Evolutionary conservation across 1,140 invertebrate genomes (phyloP), one percentile per base, ranked within the genome.

Genomic region (Drosophila sucinea): DNA sequence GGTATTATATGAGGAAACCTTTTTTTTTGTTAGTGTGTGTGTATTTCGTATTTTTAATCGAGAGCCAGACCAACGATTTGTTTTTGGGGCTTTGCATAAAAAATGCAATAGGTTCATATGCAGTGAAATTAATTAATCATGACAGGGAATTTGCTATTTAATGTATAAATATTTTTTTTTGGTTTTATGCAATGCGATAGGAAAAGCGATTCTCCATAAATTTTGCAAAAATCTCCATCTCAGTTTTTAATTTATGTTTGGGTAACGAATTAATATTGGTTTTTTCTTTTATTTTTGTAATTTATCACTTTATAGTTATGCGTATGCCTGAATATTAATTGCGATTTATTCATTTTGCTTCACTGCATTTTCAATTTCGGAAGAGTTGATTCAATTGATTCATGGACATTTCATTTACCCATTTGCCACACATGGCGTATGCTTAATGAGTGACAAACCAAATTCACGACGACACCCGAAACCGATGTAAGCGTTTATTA

Each of bases 91-190:
- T 11, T 68, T 68, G 17, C 64, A 75, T 75, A 75, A 57, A 72
- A 47, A 67, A 75, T 76, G 30, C 73, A 51, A 17, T 33, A 33
- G 25, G 33, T 38, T 30, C 5, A 65, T 35, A 41, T 75, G 60
- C 60, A 6, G 41, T 11, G 4, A 60, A 60, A 70, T 76, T 41
- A 76, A 76, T 70, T 64, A 76, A 76, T 69, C 54, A 76, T 76
- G 30, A 4, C 30, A 30, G 30, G 10, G 30, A 10, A 74, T 47
- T 66, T 57, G 57, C 35, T 64, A 44, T 77, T 77, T 76, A 56
- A 76, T 76, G 57, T 76, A 76, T 7, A 47, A 2, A 8, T 47
- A 47, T 51, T 4, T 27, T 23, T 27, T 27, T 2, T 0, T 25
- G 10, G 3, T 27, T 51, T 51, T 51, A 11, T 11, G 11, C 10